A percentile compares a stretch with the other conserved stretches of the same genome.
Conservation (phyloP, 2,797 vertebrate genomes). For the Apodemus agrarius region DNA sequence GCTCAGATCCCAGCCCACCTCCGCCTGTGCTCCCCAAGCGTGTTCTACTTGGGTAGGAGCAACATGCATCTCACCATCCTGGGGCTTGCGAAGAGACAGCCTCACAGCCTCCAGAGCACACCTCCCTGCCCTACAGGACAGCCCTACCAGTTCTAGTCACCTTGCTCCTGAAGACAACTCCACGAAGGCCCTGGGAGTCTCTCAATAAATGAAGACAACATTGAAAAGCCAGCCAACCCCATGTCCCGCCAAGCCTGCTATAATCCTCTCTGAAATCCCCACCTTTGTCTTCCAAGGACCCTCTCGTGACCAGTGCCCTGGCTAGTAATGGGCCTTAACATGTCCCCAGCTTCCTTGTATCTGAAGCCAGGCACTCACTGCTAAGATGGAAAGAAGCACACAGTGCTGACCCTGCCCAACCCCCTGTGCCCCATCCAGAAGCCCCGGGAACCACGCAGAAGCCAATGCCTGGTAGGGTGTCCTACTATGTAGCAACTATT, state of each 20-base stretch:
- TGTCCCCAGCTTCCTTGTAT: background rate
- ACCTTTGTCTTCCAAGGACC: background rate
- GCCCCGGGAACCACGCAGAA: background rate
- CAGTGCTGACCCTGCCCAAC: background rate
- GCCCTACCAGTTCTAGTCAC: background rate
- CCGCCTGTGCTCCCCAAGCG: fast-evolving
- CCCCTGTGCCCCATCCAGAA: background rate
- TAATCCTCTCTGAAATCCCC: background rate
- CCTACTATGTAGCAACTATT: background rate
- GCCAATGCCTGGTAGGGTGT: background rate
- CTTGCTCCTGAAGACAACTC: background rate
- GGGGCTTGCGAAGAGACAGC: background rate
- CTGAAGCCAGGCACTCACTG: background rate
- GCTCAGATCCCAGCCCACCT: background rate
- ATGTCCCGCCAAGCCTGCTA: background rate
- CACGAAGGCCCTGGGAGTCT: background rate
- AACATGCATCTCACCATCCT: background rate
- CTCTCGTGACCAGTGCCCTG: background rate
- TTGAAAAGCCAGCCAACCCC: background rate
- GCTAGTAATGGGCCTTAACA: no score
- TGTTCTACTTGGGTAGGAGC: fast-evolving
- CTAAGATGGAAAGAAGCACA: background rate
- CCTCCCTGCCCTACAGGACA: background rate
- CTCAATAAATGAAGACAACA: background rate
- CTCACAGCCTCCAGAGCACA: background rate